Conservation (phyloP, 37 sponge, comb jelly and placozoan genomes). For the Halichondria panicea region DNA sequence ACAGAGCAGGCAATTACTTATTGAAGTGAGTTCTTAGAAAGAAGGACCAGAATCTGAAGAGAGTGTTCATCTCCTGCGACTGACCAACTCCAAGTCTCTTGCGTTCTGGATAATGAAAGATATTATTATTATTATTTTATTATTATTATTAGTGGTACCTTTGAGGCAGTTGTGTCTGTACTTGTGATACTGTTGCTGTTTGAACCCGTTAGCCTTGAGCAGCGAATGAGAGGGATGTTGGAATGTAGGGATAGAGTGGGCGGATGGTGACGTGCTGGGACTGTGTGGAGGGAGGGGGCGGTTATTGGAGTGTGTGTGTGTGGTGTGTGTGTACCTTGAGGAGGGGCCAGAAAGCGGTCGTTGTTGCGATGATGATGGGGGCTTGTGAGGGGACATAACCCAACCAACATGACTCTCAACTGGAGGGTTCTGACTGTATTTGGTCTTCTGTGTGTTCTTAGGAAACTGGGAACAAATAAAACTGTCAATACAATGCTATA, state of each 20-base stretch:
- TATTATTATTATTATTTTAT: background rate
- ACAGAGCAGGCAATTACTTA: conserved; percentile 34
- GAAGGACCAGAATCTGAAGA: conserved; percentile 99
- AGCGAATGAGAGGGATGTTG: conserved; percentile 98
- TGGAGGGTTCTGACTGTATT: conserved; percentile 94
- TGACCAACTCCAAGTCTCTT: conserved; percentile 80
- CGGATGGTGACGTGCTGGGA: conserved; percentile 56
- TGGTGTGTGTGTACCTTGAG: conserved; percentile 15
- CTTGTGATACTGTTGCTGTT: conserved; percentile 93
- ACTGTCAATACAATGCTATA: background rate
- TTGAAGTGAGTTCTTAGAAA: conserved; percentile 97
- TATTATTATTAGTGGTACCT: conserved; percentile 48
- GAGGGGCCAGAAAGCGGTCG: conserved; percentile 3
- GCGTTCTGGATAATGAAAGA: conserved; percentile 66
- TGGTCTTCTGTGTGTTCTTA: conserved; percentile 90
- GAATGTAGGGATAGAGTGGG: conserved; percentile 92
- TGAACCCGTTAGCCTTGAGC: conserved; percentile 98
- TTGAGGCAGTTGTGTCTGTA: conserved; percentile 87
- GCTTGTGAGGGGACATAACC: conserved; percentile 69
- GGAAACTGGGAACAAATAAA: conserved; percentile 43
- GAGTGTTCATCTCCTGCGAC: conserved; percentile 98
- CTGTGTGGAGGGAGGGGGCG: background rate
- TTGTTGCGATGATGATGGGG: background rate
- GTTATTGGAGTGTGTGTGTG: background rate
- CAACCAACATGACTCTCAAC: conserved; percentile 95